These are phyloP conservation scores for Dicerorhinus sumatrensis DNA, from an alignment of 2,113 vertebrate species.

Conservation along the genomic window DNA sequence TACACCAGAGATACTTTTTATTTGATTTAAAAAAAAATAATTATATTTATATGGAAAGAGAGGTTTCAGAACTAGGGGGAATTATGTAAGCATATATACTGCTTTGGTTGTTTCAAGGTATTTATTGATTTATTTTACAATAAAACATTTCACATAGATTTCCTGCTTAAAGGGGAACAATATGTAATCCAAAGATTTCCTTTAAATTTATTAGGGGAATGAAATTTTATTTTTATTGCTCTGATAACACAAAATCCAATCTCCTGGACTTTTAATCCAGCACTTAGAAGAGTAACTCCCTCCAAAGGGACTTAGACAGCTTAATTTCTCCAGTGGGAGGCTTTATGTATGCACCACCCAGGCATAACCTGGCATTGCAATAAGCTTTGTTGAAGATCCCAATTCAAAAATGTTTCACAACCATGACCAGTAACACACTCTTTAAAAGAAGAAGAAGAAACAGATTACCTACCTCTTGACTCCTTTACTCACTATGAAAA, in stretches of 20 bases:
- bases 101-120: conserved; percentile 39
- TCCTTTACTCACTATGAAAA: conserved; percentile 17
- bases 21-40: conserved; percentile 62
- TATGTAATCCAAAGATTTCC: conserved; percentile 61
- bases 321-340: background rate
- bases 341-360: background rate
- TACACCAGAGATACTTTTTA: conserved; percentile 55
- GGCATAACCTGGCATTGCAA: background rate
- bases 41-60: conserved; percentile 59
- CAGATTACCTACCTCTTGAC: background rate
- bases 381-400: background rate
- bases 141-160: conserved; percentile 68
- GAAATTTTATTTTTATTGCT: conserved; percentile 59
- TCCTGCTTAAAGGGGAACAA: conserved; percentile 46
- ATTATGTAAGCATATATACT: conserved; percentile 51
- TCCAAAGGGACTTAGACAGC: background rate
- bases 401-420: conserved; percentile 57
- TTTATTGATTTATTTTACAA: conserved; percentile 71
- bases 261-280: background rate
- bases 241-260: conserved; percentile 53
- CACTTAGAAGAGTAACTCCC: conserved; percentile 33
- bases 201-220: conserved; percentile 52
- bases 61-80: conserved; percentile 42
- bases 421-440: background rate
- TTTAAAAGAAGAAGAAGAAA: conserved; percentile 21